Evolutionary conservation across 37 sponge, comb jelly and placozoan species (phyloP).

Genomic region (Oscarella lobularis): DNA sequence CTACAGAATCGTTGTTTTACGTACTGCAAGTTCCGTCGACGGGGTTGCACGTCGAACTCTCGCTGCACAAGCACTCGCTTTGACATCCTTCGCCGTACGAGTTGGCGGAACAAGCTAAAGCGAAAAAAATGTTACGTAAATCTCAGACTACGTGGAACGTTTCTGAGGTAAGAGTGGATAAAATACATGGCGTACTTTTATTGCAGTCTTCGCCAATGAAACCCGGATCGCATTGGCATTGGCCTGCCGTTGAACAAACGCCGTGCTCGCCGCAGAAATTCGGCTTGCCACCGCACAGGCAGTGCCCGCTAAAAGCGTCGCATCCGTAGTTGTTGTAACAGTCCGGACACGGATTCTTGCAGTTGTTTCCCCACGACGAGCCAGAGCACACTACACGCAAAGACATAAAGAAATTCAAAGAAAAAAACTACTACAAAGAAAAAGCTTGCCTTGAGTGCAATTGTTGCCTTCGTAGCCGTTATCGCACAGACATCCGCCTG

Average conservation of each 20-base stretch:
- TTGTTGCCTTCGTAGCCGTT: background rate
- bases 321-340: background rate
- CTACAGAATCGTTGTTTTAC: too few relatives aligned
- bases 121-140: too few relatives aligned
- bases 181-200: background rate
- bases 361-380: background rate
- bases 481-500: background rate
- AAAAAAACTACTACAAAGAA: background rate
- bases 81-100: background rate
- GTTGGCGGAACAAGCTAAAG: constrained; percentile 6
- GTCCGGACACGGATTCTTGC: background rate
- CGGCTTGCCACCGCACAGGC: background rate
- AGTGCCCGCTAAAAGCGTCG: background rate
- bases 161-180: too few relatives aligned
- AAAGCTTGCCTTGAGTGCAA: background rate
- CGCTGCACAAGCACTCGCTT: background rate
- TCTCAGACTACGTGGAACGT: too few relatives aligned
- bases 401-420: background rate
- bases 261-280: background rate
- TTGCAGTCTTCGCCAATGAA: background rate
- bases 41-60: background rate
- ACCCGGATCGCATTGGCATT: background rate
- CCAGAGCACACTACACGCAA: background rate
- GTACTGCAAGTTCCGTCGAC: constrained; percentile 3
- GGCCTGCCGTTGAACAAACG: background rate